Base-by-base conservation (phyloP, 2,888 invertebrate genomes). In the Dasysyrphus albostriatus region DNA sequence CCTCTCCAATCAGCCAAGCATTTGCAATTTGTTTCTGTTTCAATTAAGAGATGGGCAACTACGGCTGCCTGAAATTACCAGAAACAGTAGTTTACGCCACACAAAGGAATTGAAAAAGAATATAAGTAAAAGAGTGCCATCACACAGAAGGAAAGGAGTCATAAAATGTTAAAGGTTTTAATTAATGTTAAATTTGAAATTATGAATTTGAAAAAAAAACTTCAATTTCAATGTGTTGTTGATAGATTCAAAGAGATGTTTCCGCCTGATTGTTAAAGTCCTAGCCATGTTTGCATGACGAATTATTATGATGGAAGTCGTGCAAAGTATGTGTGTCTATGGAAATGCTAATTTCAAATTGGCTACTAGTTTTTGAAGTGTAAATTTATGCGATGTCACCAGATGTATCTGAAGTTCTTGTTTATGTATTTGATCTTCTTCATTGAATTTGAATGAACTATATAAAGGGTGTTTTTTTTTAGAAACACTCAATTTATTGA, bases 251-350 rank as follows among this genome's bases (percentile, higher is more conserved):
- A n/a, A 3, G 6, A 3, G n/a, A 2, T 44, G 2, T 7, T 44
- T n/a, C 44, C n/a, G 7, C n/a, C 14, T 44, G 14, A 14, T 44
- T 44, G 6, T 7, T 14, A 4, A n/a, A n/a, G n/a, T n/a, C n/a
- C 44, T 44, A 14, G 0, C 12, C 1, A 5, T 14, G 12, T 37
- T 14, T 39, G 39, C 0, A 7, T 44, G 7, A n/a, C 7, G 2
- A n/a, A n/a, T 6, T 3, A 1, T n/a, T 0, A n/a, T n/a, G 0
- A n/a, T n/a, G 0, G n/a, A 44, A n/a, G 44, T 3, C 44, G 5
- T 44, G 44, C 5, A 42, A 42, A 24, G 24, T 24, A 7, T 44
- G 44, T n/a, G 0, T 0, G 7, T 7, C n/a, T n/a, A 2, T 14
- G 14, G 14, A 42, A 42, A 42, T 42, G 2, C 42, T 42, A 42